These are phyloP conservation scores for Thunnus albacares DNA, from an alignment of 2,797 vertebrate species.

Conservation along the genomic window DNA sequence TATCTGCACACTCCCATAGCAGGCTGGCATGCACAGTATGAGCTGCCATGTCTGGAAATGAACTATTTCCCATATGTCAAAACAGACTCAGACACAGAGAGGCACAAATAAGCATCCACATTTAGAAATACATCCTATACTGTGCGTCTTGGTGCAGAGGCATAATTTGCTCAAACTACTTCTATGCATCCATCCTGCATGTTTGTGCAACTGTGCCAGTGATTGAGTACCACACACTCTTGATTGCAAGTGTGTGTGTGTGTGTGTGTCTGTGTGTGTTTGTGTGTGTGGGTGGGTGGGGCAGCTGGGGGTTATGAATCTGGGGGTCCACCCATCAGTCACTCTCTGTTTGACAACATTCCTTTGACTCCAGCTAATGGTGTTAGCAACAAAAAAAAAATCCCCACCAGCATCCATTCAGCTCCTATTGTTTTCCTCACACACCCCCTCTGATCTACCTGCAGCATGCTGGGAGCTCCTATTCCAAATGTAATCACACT, in stretches of 20 bases:
- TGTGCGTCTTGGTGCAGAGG: background rate
- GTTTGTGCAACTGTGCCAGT: slow-evolving; percentile 18
- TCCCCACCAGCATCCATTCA: slow-evolving; percentile 38
- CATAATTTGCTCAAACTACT: background rate
- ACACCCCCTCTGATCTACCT: slow-evolving; percentile 32
- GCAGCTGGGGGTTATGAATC: slow-evolving; percentile 7
- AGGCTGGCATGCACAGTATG: background rate
- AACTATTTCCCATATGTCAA: background rate
- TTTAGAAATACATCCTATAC: background rate
- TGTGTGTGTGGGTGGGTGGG: slow-evolving; percentile 19
- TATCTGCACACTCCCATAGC: background rate
- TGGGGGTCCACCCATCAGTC: slow-evolving; percentile 51
- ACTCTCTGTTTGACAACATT: slow-evolving; percentile 52
- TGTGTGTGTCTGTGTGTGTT: background rate
- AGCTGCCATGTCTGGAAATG: background rate
- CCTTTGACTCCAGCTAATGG: slow-evolving; percentile 51
- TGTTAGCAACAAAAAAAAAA: slow-evolving; percentile 33
- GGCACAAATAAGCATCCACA: background rate
- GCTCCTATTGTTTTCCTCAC: slow-evolving; percentile 35
- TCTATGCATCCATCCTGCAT: background rate
- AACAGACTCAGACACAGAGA: background rate
- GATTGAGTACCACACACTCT: background rate
- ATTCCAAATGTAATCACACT: slow-evolving; percentile 12
- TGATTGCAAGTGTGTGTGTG: background rate
- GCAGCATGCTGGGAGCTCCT: slow-evolving; percentile 35